Percentiles rank a stretch among this genome's conserved stretches.
phyloP scores from a whole-genome alignment of 2,888 invertebrate species.

The Acleris laterana region DNA sequence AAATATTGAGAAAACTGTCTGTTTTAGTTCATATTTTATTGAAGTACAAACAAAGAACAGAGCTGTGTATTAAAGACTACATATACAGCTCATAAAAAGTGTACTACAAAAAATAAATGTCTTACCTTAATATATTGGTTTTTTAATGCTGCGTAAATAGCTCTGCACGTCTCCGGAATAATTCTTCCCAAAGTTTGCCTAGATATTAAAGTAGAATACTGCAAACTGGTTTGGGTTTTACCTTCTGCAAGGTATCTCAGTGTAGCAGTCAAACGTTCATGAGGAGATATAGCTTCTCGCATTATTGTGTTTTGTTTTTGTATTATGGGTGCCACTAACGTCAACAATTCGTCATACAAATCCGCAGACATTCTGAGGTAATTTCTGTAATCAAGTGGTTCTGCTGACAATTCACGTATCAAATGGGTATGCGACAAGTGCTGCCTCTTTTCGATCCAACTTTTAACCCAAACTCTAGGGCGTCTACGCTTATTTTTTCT shows the following conservation, averaged over 20 bases:
- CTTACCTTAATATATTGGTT: slow-evolving; percentile 21
- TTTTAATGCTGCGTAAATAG: slow-evolving; percentile 20
- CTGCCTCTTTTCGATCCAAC: slow-evolving; percentile 4
- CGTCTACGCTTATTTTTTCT: slow-evolving; percentile 3
- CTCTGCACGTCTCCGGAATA: slow-evolving; percentile 30
- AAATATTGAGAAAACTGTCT: slow-evolving; percentile 9
- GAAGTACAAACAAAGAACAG: slow-evolving; percentile 12
- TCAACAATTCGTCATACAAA: slow-evolving; percentile 1
- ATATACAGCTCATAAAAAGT: slow-evolving; percentile 14
- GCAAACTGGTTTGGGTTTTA: slow-evolving; percentile 20
- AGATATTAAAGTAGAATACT: slow-evolving; percentile 24
- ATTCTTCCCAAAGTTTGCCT: slow-evolving; percentile 24
- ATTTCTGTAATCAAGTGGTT: slow-evolving; percentile 11
- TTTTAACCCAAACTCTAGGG: slow-evolving; percentile 5
- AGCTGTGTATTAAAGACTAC: slow-evolving; percentile 13
- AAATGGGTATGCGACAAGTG: slow-evolving; percentile 4
- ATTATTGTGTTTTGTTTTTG: slow-evolving; percentile 9
- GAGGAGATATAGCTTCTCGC: slow-evolving; percentile 10
- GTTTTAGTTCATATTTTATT: slow-evolving; percentile 14
- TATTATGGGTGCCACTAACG: slow-evolving; percentile 1
- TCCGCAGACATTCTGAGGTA: slow-evolving; percentile 9
- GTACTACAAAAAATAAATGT: slow-evolving; percentile 15
- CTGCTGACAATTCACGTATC: slow-evolving; percentile 5
- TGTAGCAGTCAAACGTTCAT: slow-evolving; percentile 22
- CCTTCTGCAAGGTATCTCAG: slow-evolving; percentile 24